A percentile compares a stretch with the other conserved stretches of the same genome.
These are phyloP conservation scores for Eudemis profundana DNA, from an alignment of 2,888 invertebrate species.

Conservation along the genomic window DNA sequence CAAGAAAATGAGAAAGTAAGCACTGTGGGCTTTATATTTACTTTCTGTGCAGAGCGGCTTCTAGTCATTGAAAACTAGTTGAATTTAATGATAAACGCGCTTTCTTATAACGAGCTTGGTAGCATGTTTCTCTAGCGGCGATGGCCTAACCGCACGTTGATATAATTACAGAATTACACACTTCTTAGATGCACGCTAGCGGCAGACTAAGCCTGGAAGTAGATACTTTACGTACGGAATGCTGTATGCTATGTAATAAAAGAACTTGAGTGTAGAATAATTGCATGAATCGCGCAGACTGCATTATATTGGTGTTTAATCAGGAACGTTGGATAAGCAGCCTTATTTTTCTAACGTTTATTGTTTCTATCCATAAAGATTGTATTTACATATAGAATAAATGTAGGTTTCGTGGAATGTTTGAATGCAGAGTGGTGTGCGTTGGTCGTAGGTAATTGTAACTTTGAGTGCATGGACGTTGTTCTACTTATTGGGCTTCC, in stretches of 20 bases:
- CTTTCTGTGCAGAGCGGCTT: constrained; percentile 44
- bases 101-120: constrained; percentile 40
- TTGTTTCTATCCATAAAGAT: too few relatives aligned
- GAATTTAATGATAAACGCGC: constrained; percentile 39
- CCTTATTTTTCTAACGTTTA: too few relatives aligned
- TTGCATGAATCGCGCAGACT: background rate
- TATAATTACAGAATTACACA: constrained; percentile 55
- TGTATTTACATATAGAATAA: background rate
- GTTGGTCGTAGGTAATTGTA: constrained; percentile 8
- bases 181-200: constrained; percentile 35
- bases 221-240: constrained; percentile 21
- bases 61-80: constrained; percentile 26
- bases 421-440: constrained; percentile 8
- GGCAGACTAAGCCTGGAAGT: constrained; percentile 15
- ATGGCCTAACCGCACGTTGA: constrained; percentile 55
- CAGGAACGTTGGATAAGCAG: background rate
- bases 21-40: constrained; percentile 64
- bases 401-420: background rate
- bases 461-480: constrained; percentile 14
- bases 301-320: background rate
- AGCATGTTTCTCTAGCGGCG: constrained; percentile 47
- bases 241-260: constrained; percentile 4
- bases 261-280: background rate
- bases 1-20: constrained; percentile 83
- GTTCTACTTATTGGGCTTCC: constrained; percentile 30